Conservation (phyloP, 2,888 invertebrate species). For the Bombylius major region DNA sequence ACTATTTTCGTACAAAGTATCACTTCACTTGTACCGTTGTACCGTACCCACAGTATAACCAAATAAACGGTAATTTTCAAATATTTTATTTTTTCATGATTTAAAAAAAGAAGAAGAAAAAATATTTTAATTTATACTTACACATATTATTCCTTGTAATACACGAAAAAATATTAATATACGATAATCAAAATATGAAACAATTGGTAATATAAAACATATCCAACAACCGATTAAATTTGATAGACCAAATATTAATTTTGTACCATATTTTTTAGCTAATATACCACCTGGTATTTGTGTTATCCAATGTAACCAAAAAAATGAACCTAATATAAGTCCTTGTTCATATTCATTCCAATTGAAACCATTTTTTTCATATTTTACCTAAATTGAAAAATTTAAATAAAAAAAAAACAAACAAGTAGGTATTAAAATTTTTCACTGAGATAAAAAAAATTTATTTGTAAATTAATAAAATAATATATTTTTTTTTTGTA, state of each 20-base stretch:
- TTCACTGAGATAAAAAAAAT: no score
- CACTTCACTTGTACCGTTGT: no score
- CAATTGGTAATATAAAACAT: constrained; percentile 53
- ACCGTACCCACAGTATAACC: no score
- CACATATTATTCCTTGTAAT: constrained; percentile 56
- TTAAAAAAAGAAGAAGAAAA: no score
- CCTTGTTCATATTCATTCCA: constrained; percentile 57
- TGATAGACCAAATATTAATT: constrained; percentile 53
- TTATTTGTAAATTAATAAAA: no score
- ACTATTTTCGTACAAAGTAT: no score
- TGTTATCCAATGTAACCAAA: constrained; percentile 57
- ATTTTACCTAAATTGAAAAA: constrained; percentile 22
- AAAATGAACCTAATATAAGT: constrained; percentile 52
- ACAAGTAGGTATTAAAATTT: no score
- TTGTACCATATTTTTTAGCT: constrained; percentile 56
- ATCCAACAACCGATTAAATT: constrained; percentile 50
- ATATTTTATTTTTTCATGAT: no score
- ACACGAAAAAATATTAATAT: constrained; percentile 47
- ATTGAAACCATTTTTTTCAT: constrained; percentile 34
- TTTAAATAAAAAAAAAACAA: no score
- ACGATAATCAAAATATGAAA: constrained; percentile 44
- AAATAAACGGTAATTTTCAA: no score
- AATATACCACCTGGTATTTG: constrained; percentile 62
- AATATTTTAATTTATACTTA: constrained; percentile 34
- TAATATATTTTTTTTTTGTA: no score